These are phyloP conservation scores for Andrena dorsata DNA, from an alignment of 2,888 invertebrate genomes.

Conservation along the genomic window DNA sequence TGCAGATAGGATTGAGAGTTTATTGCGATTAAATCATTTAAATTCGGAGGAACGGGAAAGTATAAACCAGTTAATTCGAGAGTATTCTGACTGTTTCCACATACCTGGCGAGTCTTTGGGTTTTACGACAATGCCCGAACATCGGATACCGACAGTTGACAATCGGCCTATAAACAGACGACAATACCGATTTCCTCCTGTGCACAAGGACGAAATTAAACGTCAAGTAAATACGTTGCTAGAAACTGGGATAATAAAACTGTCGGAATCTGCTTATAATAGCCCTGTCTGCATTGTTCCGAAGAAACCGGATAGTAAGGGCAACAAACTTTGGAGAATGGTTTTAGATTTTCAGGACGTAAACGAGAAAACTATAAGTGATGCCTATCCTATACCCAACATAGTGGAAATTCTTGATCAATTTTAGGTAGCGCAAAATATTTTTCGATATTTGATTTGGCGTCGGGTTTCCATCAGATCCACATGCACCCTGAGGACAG, in stretches of 20 bases:
- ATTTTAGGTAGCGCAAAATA: slow-evolving; percentile 12
- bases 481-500: neutral
- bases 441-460: slow-evolving; percentile 7
- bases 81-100: slow-evolving; percentile 1
- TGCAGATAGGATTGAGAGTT: neutral
- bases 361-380: neutral
- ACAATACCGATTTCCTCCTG: neutral
- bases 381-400: slow-evolving; percentile 13
- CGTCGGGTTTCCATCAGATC: slow-evolving; percentile 14
- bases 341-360: slow-evolving; percentile 1
- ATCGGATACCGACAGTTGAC: slow-evolving; percentile 4
- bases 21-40: slow-evolving; percentile 1
- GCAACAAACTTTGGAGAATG: slow-evolving; percentile 3
- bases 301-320: neutral
- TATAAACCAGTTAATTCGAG: neutral
- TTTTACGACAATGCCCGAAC: neutral
- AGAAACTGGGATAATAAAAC: neutral
- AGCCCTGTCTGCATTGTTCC: neutral
- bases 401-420: slow-evolving; percentile 12
- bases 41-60: neutral
- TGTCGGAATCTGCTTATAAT: neutral
- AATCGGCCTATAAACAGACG: neutral
- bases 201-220: slow-evolving; percentile 10
- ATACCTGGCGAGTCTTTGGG: slow-evolving; percentile 6
- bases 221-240: neutral